phyloP scores from a whole-genome alignment of 92 coral and sea anemone species.

The Zoanthus sansibaricus region DNA sequence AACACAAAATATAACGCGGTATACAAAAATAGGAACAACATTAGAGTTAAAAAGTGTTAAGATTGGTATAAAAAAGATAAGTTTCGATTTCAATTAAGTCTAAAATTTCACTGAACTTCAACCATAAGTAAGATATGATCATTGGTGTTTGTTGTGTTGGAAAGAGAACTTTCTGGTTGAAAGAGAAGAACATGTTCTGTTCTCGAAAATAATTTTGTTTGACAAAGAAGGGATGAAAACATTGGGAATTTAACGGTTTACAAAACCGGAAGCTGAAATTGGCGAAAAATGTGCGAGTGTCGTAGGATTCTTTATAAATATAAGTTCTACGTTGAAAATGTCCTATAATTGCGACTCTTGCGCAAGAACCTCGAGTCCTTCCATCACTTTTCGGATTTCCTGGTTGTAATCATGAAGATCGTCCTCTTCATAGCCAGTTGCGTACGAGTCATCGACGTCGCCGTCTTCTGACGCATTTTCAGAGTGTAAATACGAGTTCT shows the following conservation, averaged over 20 bases:
- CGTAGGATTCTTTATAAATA: neutral
- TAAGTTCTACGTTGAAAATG: neutral
- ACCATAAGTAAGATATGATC: too few relatives aligned
- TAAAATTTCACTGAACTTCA: too few relatives aligned
- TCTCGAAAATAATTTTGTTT: too few relatives aligned
- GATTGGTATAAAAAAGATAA: too few relatives aligned
- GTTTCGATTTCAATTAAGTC: too few relatives aligned
- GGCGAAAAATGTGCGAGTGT: slow-evolving; percentile 5
- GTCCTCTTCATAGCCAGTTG: slow-evolving; percentile 33
- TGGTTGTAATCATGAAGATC: slow-evolving; percentile 63
- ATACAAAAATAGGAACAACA: too few relatives aligned
- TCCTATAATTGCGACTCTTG: slow-evolving; percentile 81
- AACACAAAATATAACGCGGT: too few relatives aligned
- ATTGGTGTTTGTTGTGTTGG: too few relatives aligned
- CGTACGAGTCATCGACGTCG: slow-evolving; percentile 51
- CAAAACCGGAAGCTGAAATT: neutral
- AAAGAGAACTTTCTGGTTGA: neutral
- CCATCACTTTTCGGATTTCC: slow-evolving; percentile 85
- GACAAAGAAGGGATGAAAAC: neutral
- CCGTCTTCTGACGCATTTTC: slow-evolving; percentile 85
- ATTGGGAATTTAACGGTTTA: neutral
- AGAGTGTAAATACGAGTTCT: slow-evolving; percentile 85
- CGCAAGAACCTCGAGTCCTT: slow-evolving; percentile 77
- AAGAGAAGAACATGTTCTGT: neutral
- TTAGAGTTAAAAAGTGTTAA: too few relatives aligned